Evolutionary conservation across 2,113 vertebrate genomes (phyloP), one percentile per base, ranked within the genome.

Genomic region (Psophia crepitans): DNA sequence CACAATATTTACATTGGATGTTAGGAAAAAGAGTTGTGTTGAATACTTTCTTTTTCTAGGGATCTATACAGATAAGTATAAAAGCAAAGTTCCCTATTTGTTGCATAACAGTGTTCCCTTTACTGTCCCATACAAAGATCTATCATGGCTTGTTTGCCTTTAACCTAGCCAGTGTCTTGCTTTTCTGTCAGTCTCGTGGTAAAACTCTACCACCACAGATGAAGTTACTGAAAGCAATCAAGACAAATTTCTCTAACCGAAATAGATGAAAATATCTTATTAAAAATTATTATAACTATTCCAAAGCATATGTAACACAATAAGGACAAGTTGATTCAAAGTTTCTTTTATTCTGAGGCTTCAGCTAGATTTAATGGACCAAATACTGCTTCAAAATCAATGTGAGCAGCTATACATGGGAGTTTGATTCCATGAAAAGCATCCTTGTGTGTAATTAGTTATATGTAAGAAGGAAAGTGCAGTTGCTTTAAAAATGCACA

Each of bases 381-480:
- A 77, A 80, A 23, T 14, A 49, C 43, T 66, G 17, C 30, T 51
- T 84, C 35, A 41, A 86, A 89, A 66, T 57, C 60, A 33, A 66
- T 0, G 1, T 13, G 19, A 28, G 69, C 11, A 74, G 30, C 15
- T 78, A 46, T 33, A 32, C 30, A 15, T 11, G 3, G 6, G 5
- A 69, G 14, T 54, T 5, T n/a, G 20, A 75, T 44, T 77, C 41
- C 30, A 58, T 30, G 17, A 73, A 78, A 35, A 64, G 10, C 20
- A 4, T 26, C 5, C 15, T 71, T 71, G 10, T 28, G 3, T 32
- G 8, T 22, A 58, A 74, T 58, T 35, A 51, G 17, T 54, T 2
- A 30, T 13, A 39, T 15, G 6, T 46, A 18, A 58, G 51, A 81
- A 63, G 9, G 3, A 78, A 89, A 70, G 24, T 8, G 78, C 2